These are phyloP conservation scores for Rhea americana DNA, from an alignment of 2,113 vertebrate genomes.

Conservation along the genomic window DNA sequence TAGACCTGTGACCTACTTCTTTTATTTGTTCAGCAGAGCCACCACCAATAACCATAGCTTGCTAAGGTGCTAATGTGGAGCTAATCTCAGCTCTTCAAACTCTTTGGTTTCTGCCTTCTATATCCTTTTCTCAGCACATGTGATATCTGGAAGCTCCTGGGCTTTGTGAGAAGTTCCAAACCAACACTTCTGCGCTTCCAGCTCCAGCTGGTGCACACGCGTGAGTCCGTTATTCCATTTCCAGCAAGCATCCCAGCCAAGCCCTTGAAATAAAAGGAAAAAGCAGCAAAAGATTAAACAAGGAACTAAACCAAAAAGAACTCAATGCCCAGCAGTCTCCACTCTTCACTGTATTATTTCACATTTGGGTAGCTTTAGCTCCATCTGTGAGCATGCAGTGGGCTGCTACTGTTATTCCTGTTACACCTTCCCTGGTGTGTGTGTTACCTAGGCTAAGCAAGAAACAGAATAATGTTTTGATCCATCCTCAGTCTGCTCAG, in stretches of 20 bases:
- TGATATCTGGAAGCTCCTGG: not conserved
- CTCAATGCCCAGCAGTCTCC: not conserved
- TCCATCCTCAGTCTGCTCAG: not conserved
- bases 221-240: rapidly evolving
- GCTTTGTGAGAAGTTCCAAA: not conserved
- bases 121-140: not conserved
- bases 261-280: not conserved
- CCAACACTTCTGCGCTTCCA: too few relatives aligned
- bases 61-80: not conserved
- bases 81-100: not conserved
- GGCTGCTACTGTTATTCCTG: not conserved
- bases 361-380: not conserved
- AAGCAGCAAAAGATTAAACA: not conserved
- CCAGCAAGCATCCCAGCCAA: not conserved
- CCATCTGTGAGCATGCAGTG: too few relatives aligned
- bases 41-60: not conserved
- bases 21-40: not conserved
- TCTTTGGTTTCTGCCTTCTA: not conserved
- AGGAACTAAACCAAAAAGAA: not conserved
- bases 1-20: not conserved
- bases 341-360: not conserved
- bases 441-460: not conserved
- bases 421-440: not conserved
- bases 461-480: not conserved
- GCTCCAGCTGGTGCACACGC: too few relatives aligned